phyloP scores from a whole-genome alignment of 2,888 invertebrate genomes.

The Watsonalla binaria region DNA sequence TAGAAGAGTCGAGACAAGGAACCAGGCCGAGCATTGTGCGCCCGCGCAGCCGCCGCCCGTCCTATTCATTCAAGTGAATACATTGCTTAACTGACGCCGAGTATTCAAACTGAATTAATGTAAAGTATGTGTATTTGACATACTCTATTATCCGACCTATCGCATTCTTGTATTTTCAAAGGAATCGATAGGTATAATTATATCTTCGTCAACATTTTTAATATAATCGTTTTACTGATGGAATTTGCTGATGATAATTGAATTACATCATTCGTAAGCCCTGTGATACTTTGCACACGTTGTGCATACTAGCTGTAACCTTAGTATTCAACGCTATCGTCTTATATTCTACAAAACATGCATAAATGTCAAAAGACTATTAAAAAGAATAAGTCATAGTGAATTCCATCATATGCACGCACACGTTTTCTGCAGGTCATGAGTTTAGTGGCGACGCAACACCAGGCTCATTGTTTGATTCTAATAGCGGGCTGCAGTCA shows the following conservation, averaged over 20 bases:
- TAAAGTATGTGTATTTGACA: too few relatives aligned
- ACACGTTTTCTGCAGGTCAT: slow-evolving; percentile 26
- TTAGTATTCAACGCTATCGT: slow-evolving; percentile 36
- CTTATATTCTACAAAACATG: neutral
- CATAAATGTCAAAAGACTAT: too few relatives aligned
- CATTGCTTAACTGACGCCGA: neutral
- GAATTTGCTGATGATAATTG: slow-evolving; percentile 49
- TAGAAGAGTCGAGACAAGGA: slow-evolving; percentile 36
- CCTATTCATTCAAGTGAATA: slow-evolving; percentile 6
- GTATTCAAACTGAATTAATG: neutral
- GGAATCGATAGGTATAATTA: neutral
- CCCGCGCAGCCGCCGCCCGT: slow-evolving; percentile 5
- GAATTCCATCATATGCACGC: neutral
- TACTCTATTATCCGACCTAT: too few relatives aligned
- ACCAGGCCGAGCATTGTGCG: slow-evolving; percentile 30
- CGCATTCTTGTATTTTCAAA: neutral
- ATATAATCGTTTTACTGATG: slow-evolving; percentile 42
- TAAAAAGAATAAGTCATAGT: neutral
- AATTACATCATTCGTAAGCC: slow-evolving; percentile 48
- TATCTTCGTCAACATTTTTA: slow-evolving; percentile 3
- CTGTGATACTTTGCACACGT: slow-evolving; percentile 47
- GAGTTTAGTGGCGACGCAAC: slow-evolving; percentile 56
- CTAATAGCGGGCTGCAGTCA: slow-evolving; percentile 53
- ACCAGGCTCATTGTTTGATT: slow-evolving; percentile 66
- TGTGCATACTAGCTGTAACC: slow-evolving; percentile 31